Percentiles rank a stretch among this genome's conserved stretches.
These are phyloP conservation scores for Martes flavigula DNA, from an alignment of 2,797 vertebrate genomes.

Conservation along the genomic window DNA sequence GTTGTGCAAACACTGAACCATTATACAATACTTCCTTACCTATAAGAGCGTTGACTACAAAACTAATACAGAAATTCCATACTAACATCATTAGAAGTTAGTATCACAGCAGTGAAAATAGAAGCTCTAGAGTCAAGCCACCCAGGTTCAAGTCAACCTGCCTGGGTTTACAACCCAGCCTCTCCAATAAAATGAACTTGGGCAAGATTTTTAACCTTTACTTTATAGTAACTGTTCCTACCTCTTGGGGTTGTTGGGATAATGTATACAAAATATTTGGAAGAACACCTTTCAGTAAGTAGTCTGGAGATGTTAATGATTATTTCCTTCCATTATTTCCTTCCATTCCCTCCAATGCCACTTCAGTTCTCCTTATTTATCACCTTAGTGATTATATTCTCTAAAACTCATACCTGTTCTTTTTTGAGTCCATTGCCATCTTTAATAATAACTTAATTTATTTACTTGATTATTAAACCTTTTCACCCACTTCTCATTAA, in stretches of 20 bases:
- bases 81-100: not conserved
- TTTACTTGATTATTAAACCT: not conserved
- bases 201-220: conserved; percentile 7
- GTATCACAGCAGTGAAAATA: not conserved
- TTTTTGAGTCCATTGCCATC: not conserved
- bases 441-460: not conserved
- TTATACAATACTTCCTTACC: not conserved
- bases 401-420: not conserved
- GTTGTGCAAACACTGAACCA: not conserved
- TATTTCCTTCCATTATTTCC: not conserved
- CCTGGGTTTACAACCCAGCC: not conserved
- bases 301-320: not conserved
- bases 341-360: not conserved
- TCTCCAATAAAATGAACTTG: not conserved
- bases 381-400: not conserved
- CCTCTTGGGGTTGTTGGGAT: not conserved
- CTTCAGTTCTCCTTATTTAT: not conserved
- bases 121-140: not conserved
- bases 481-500: not conserved
- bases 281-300: not conserved
- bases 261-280: not conserved
- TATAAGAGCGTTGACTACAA: not conserved
- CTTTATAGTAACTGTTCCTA: not conserved
- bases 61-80: not conserved
- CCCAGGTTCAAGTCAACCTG: not conserved